Evolutionary conservation across 2,797 vertebrate species (phyloP), one percentile per base, ranked within the genome.

Genomic region (Eremophila alpestris): DNA sequence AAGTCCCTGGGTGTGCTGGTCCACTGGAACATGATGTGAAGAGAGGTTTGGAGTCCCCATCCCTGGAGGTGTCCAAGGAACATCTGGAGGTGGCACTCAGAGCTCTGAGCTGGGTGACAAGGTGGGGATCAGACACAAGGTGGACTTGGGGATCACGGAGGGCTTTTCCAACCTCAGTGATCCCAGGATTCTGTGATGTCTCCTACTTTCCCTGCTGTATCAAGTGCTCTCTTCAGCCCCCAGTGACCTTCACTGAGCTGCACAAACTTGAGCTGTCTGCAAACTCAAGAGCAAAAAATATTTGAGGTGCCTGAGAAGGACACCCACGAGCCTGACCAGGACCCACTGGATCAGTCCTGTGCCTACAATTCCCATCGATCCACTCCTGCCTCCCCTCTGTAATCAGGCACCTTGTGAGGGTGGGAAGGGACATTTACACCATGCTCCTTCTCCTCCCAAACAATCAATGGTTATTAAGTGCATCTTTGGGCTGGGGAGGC

Each of bases 401-500:
- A 65, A 94, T 89, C 86, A 90, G 84, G 58, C 62, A 82, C 84
- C 83, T 90, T 91, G 85, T 65, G 58, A 91, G 64, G 65, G 69
- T 90, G 56, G 78, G 54, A 91, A 95, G 84, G 82, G 87, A 86
- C 91, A 92, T 94, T 91, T 86, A 69, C 78, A 84, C 56, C 90
- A 60, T 51, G 10, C 46, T 93, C 56, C n/a, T 69, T 49, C 89
- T 84, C 84, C 86, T 96, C 84, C 91, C 87, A 46, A 62, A 18
- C 91, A 96, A 95, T 97, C 89, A 70, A 93, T 95, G 93, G 84
- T 92, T 94, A 91, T 95, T 97, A 88, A 96, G 51, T 85, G 92
- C 78, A 83, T 93, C 93, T 96, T 95, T 77, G 90, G 83, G 74
- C 24, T 83, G 85, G 79, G 62, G 36, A 96, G 95, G 63, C 15